A percentile compares a stretch with the other conserved stretches of the same genome.
phyloP scores from a whole-genome alignment of 2,888 invertebrate genomes.

The Cataglyphis altisquamis region DNA sequence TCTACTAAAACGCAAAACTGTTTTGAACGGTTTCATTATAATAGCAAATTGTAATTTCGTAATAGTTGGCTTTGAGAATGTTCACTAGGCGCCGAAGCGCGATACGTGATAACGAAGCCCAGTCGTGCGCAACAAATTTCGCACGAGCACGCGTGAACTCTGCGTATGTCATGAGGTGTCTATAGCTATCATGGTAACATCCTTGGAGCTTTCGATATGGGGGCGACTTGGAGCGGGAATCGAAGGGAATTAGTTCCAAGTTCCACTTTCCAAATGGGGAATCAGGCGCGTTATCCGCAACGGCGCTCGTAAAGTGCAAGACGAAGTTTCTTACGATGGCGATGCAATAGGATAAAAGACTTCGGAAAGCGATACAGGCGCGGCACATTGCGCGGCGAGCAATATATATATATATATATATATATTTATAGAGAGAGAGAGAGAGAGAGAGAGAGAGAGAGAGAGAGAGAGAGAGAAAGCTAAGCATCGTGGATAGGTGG shows the following conservation, averaged over 20 bases:
- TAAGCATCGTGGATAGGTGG: constrained; percentile 29
- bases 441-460: neutral
- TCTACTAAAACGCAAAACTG: constrained; percentile 11
- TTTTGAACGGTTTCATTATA: constrained; percentile 19
- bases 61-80: constrained; percentile 33
- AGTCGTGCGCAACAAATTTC: neutral
- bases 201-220: neutral
- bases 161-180: constrained; percentile 39
- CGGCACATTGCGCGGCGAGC: constrained; percentile 31
- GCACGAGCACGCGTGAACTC: constrained; percentile 10
- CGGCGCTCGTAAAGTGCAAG: constrained; percentile 58
- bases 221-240: constrained; percentile 1
- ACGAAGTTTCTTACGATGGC: constrained; percentile 63
- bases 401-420: constrained; percentile 22
- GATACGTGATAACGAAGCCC: constrained; percentile 33
- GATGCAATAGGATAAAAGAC: constrained; percentile 56
- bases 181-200: constrained; percentile 17
- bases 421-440: no score
- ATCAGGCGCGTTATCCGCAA: constrained; percentile 31
- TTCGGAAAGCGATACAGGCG: constrained; percentile 31
- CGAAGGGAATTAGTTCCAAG: constrained; percentile 59
- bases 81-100: constrained; percentile 1
- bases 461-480: neutral
- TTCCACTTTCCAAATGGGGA: constrained; percentile 49
- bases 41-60: constrained; percentile 46